phyloP scores from a whole-genome alignment of 2,113 vertebrate species.

The Phalacrocorax carbo region DNA sequence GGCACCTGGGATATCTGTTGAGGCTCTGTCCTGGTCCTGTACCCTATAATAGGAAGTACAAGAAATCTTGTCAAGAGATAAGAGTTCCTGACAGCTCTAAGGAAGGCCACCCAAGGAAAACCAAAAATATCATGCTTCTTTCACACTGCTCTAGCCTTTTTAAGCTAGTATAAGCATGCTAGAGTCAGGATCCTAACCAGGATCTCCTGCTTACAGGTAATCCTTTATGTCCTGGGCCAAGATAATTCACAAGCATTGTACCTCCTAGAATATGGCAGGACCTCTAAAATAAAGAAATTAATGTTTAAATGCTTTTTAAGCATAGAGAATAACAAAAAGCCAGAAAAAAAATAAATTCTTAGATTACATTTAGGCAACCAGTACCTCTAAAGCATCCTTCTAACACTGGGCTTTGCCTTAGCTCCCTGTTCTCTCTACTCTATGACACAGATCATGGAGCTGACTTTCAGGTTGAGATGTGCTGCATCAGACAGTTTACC shows the following conservation, averaged over 20 bases:
- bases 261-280: neutral
- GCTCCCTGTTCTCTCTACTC: neutral
- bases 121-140: neutral
- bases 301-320: neutral
- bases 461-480: neutral
- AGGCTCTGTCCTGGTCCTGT: neutral
- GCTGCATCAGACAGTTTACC: slow-evolving; percentile 4
- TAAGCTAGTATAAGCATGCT: neutral
- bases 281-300: neutral
- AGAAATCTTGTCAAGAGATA: neutral
- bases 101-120: neutral
- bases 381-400: neutral
- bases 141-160: neutral
- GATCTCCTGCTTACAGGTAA: neutral
- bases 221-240: neutral
- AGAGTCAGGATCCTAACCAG: neutral
- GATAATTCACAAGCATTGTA: neutral
- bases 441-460: neutral
- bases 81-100: neutral
- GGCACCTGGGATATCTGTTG: neutral
- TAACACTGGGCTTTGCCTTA: neutral
- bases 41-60: neutral
- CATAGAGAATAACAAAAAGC: neutral
- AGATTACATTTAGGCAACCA: neutral
- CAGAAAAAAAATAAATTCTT: neutral